Evolutionary conservation across 2,113 vertebrate species (phyloP), one percentile per base, ranked within the genome.

Genomic region (Sinocyclocheilus grahami): DNA sequence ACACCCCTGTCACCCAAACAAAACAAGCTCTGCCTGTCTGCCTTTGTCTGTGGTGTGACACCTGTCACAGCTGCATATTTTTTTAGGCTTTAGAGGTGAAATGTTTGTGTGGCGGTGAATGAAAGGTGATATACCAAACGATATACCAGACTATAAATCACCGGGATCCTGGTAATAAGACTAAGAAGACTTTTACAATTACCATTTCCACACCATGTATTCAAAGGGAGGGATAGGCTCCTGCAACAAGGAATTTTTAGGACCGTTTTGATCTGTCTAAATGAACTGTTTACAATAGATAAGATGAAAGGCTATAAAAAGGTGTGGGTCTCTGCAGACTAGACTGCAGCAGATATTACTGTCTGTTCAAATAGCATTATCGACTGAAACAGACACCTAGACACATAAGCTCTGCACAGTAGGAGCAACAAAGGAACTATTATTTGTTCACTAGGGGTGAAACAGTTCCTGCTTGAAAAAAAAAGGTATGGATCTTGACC

Each of bases 361-460:
- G 46, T 58, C 48, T 72, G 27, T 71, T 83, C 42, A 72, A 72
- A 83, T 55, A 72, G n/a, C 46, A 71, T 71, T 83, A 83, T 83
- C 81, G 18, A 82, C 30, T 82, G 37, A 82, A 82, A 82, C n/a
- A 12, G 60, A 82, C 37, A 81, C 42, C 3, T 46, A 76, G 20
- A 76, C 39, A 51, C 60, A 81, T 65, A 48, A 42, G 39, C 79
- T 48, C 60, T 20, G 60, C n/a, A 27, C 1, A 24, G 37, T 30
- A 65, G 39, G 42, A 48, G 78, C 22, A 71, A 83, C 65, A 33
- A 86, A 65, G 58, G 27, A 58, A 46, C 24, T 27, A 55, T n/a
- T 74, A 69, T 84, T 58, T 60, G n/a, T 71, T 78, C 82, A 67
- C 11, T 62, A 37, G 33, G 53, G 12, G 60, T 27, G 13, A 82